Base-by-base conservation (phyloP, 1,140 invertebrate genomes). In the Littorina saxatilis region DNA sequence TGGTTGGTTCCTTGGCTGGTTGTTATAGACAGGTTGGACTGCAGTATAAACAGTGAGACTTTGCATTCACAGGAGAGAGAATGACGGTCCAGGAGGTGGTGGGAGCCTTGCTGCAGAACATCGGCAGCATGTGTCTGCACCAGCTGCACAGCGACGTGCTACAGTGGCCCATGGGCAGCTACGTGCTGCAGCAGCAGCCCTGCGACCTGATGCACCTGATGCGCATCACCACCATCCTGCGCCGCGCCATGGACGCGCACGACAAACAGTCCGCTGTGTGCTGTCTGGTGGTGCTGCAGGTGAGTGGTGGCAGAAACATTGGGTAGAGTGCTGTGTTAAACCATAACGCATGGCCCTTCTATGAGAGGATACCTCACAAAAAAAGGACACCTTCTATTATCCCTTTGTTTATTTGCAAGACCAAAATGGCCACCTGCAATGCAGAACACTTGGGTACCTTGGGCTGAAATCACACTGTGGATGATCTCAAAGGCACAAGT, bases 51-150 rank as follows among this genome's bases (percentile, higher is more conserved):
- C n/a, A n/a, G n/a, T n/a, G n/a, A n/a, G n/a, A n/a, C n/a, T n/a
- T n/a, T n/a, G n/a, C n/a, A n/a, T 73, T 15, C 17, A 15, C 79
- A 84, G 84, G 76, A 52, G 74, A 86, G 50, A 37, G 70, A 15
- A 27, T 87, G n/a, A 37, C 80, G 17, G 58, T 86, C 1, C 78
- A 43, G 5, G 79, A 79, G 27, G 89, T 91, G 23, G 85, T 90
- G 27, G 70, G 83, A 29, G 75, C 84, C 17, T 80, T 92, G 7
- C 79, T 92, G 52, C 90, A 90, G 63, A 90, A 92, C 81, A 89
- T 91, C 0, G 88, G 90, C 17, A 88, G 87, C 78, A 90, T 91
- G 88, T 91, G 91, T 80, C 80, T 91, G 5, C 91, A 92, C 68
- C 87, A 91, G 75, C 82, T 92, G n/a, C 76, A 83, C 81, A 72